phyloP scores from a whole-genome alignment of 2,113 vertebrate genomes.

The Campylorhamphus procurvoides region DNA sequence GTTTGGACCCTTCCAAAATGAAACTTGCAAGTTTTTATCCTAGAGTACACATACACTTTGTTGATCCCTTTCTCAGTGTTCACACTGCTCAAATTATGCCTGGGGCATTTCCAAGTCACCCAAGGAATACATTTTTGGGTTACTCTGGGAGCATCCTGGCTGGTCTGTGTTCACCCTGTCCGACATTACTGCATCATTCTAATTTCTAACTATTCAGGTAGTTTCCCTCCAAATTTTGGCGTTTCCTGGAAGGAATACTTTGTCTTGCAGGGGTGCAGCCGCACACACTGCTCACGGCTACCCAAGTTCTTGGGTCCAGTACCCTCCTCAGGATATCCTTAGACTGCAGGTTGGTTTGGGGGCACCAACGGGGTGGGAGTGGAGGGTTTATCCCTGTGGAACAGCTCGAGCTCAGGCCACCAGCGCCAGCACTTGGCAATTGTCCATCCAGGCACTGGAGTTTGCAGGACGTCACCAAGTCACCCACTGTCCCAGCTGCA shows the following conservation, averaged over 20 bases:
- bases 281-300: rapidly evolving
- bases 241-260: not conserved
- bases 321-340: not conserved
- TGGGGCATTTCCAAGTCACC: not conserved
- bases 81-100: not conserved
- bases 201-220: rapidly evolving
- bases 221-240: not conserved
- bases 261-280: not conserved
- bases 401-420: rapidly evolving
- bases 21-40: not conserved
- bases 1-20: not conserved
- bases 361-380: rapidly evolving
- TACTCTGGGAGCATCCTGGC: not conserved
- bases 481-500: rapidly evolving
- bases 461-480: rapidly evolving
- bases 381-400: rapidly evolving
- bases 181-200: rapidly evolving
- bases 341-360: not conserved
- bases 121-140: not conserved
- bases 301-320: rapidly evolving
- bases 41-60: rapidly evolving
- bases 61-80: not conserved
- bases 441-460: rapidly evolving
- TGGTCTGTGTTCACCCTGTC: not conserved
- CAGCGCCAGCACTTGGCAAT: rapidly evolving